A percentile compares a stretch with the other conserved stretches of the same genome.
Evolutionary conservation across 2,113 vertebrate species (phyloP).

Genomic region (Gobius niger): DNA sequence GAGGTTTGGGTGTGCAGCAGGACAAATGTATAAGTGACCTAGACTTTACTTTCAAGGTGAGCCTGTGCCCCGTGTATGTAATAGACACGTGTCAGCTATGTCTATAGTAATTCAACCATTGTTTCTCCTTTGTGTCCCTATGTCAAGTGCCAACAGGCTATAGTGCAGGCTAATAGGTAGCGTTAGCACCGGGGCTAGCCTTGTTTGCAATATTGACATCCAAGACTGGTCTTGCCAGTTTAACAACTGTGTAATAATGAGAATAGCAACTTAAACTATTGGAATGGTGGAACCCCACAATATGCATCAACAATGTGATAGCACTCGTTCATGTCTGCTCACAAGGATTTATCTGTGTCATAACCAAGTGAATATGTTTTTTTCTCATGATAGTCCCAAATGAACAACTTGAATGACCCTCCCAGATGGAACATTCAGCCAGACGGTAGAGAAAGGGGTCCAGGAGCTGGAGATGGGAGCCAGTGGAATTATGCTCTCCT

Average conservation of each 20-base stretch:
- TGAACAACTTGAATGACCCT: slow-evolving; percentile 97
- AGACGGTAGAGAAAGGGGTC: slow-evolving; percentile 76
- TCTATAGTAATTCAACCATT: not conserved
- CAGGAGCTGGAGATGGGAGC: slow-evolving; percentile 83
- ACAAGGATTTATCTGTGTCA: no score
- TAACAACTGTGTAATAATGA: not conserved
- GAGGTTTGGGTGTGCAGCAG: slow-evolving; percentile 20
- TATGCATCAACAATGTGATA: no score
- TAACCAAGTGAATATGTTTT: no score
- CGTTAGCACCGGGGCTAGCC: slow-evolving; percentile 50
- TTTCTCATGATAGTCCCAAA: slow-evolving; percentile 62
- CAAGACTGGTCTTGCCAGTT: slow-evolving; percentile 14
- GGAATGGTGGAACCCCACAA: no score
- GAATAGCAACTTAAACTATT: no score
- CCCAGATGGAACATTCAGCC: slow-evolving; percentile 92
- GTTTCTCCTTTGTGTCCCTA: not conserved
- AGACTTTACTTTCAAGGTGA: slow-evolving; percentile 71
- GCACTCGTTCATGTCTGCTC: no score
- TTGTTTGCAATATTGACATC: slow-evolving; percentile 41
- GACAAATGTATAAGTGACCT: slow-evolving; percentile 69
- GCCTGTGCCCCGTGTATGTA: slow-evolving; percentile 16
- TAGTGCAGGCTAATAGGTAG: slow-evolving; percentile 14
- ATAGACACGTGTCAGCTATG: not conserved
- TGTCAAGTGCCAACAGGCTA: slow-evolving; percentile 8
- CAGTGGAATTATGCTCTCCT: slow-evolving; percentile 95